Percentiles rank a stretch among this genome's conserved stretches.
Conservation (phyloP, 2,797 vertebrate species). For the Arvicola amphibius region DNA sequence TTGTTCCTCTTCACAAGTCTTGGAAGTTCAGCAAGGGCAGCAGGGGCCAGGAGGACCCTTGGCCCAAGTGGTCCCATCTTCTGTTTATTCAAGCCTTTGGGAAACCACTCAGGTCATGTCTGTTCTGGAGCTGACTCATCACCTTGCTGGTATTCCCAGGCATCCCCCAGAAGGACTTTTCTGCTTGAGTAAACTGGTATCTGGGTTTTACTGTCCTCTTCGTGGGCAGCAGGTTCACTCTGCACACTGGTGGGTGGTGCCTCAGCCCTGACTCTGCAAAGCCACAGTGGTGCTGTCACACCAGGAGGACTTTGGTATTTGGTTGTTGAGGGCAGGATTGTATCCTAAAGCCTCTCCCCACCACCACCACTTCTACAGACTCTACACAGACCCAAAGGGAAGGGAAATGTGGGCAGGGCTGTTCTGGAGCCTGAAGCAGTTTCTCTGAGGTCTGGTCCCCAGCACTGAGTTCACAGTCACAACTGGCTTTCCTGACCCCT, state of each 20-base stretch:
- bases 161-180: background rate
- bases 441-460: background rate
- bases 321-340: background rate
- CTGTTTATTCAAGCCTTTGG: background rate
- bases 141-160: background rate
- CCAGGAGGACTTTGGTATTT: background rate
- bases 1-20: background rate
- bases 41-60: background rate
- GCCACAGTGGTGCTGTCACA: accelerated
- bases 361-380: background rate
- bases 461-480: background rate
- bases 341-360: background rate
- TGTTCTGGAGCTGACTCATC: background rate
- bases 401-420: background rate
- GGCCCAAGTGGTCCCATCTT: background rate
- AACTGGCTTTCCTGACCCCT: background rate
- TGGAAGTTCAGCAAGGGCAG: background rate
- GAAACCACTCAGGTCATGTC: background rate
- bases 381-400: background rate
- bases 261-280: background rate
- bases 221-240: too few relatives aligned
- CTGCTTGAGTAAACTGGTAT: background rate
- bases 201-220: background rate
- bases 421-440: background rate
- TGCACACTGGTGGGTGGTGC: background rate